phyloP scores from a whole-genome alignment of 2,113 vertebrate species.

The Notechis scutatus region DNA sequence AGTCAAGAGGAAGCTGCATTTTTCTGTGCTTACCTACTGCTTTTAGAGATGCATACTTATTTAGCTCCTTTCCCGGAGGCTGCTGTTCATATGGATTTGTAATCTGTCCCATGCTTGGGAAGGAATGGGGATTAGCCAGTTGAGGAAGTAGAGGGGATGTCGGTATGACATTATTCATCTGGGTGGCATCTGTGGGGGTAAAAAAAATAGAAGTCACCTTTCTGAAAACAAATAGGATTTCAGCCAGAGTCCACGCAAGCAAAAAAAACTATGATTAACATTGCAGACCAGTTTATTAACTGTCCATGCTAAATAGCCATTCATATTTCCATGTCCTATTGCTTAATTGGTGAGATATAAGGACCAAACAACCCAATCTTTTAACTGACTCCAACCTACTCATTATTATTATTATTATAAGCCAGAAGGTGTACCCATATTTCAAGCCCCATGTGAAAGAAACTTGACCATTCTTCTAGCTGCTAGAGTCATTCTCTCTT shows the following conservation, averaged over 20 bases:
- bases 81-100: constrained; percentile 92
- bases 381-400: not conserved
- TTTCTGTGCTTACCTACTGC: constrained; percentile 85
- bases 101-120: constrained; percentile 89
- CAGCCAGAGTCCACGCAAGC: not conserved
- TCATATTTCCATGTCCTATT: not conserved
- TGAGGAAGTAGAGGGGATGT: constrained; percentile 82
- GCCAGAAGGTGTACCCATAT: not conserved
- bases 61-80: constrained; percentile 87
- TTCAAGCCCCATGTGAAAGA: not conserved
- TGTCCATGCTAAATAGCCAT: not conserved
- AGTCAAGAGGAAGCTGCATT: rapidly evolving
- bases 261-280: no score
- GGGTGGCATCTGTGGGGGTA: constrained; percentile 76
- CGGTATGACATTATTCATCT: constrained; percentile 86
- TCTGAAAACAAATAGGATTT: not conserved
- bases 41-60: constrained; percentile 96
- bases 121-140: constrained; percentile 88
- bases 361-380: not conserved
- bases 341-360: not conserved
- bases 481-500: no score
- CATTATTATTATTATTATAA: not conserved
- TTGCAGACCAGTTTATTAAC: not conserved
- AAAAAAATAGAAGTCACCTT: constrained; percentile 15
- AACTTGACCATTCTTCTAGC: not conserved